Conservation (phyloP, 2,888 invertebrate genomes). For the Apamea monoglypha region DNA sequence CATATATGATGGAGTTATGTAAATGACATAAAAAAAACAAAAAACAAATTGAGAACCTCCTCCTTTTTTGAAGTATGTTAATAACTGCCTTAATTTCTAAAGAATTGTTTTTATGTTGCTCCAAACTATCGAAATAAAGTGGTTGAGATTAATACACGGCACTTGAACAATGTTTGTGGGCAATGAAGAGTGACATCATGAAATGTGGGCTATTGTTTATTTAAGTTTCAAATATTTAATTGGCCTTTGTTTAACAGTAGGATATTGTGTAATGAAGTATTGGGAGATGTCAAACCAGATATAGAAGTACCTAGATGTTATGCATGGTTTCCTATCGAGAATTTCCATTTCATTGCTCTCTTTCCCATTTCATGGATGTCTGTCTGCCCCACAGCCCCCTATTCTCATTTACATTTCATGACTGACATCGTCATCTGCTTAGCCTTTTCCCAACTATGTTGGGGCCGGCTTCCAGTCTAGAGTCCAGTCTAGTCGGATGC, state of each 20-base stretch:
- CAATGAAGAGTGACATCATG: slow-evolving; percentile 55
- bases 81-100: background rate
- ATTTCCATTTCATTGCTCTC: background rate
- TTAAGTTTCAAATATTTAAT: slow-evolving; percentile 49
- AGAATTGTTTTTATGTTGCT: background rate
- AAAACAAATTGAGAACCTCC: too few species aligned
- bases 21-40: too few species aligned
- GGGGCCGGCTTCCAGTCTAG: too few species aligned
- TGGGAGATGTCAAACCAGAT: background rate
- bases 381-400: background rate
- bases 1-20: too few species aligned
- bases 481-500: too few species aligned
- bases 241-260: slow-evolving; percentile 40
- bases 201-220: slow-evolving; percentile 32
- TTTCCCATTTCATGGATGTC: background rate
- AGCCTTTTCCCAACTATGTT: too few species aligned
- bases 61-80: background rate
- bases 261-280: slow-evolving; percentile 26
- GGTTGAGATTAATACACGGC: slow-evolving; percentile 15
- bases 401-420: background rate
- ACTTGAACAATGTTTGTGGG: slow-evolving; percentile 34
- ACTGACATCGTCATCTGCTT: background rate
- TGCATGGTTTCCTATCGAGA: background rate
- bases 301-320: background rate
- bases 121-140: slow-evolving; percentile 10